These are phyloP conservation scores for Drosophila lowei DNA, from an alignment of 1,140 invertebrate species.

Conservation along the genomic window DNA sequence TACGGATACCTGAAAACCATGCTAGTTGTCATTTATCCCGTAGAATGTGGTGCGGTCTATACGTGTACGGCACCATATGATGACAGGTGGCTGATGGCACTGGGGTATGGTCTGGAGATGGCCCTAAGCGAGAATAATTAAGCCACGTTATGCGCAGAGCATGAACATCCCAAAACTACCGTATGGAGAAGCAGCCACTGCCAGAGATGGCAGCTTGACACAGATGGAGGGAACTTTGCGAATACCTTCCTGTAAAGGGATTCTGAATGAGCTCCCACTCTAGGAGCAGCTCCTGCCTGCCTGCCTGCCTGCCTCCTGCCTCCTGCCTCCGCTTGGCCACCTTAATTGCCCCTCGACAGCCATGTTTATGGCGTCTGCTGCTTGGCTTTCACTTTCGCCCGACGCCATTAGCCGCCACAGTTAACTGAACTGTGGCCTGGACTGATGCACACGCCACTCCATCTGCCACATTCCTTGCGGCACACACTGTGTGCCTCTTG, in stretches of 20 bases:
- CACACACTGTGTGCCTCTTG: neutral
- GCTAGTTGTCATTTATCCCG: slow-evolving; percentile 66
- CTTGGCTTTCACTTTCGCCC: slow-evolving; percentile 71
- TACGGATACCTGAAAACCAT: no score
- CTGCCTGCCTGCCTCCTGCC: neutral
- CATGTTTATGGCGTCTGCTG: slow-evolving; percentile 67
- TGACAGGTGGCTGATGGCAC: slow-evolving; percentile 7
- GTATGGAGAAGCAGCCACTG: slow-evolving; percentile 18
- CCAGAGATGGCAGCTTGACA: slow-evolving; percentile 57
- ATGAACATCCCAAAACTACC: slow-evolving; percentile 49
- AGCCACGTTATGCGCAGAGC: slow-evolving; percentile 66
- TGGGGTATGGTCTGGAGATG: neutral
- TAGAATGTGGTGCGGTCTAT: slow-evolving; percentile 58
- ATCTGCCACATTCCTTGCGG: slow-evolving; percentile 5
- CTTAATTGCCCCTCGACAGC: slow-evolving; percentile 74
- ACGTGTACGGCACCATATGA: slow-evolving; percentile 47
- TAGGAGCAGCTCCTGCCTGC: slow-evolving; percentile 24
- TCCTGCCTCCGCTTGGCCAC: slow-evolving; percentile 10
- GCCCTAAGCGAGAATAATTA: slow-evolving; percentile 69
- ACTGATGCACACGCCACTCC: neutral
- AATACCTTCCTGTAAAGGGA: neutral
- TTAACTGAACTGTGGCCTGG: slow-evolving; percentile 36
- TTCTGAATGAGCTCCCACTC: slow-evolving; percentile 2
- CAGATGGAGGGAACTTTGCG: no score
- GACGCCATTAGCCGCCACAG: slow-evolving; percentile 62